Conservation (phyloP, 53 echinoderm and acorn worm genomes). For the Luidia sarsii region DNA sequence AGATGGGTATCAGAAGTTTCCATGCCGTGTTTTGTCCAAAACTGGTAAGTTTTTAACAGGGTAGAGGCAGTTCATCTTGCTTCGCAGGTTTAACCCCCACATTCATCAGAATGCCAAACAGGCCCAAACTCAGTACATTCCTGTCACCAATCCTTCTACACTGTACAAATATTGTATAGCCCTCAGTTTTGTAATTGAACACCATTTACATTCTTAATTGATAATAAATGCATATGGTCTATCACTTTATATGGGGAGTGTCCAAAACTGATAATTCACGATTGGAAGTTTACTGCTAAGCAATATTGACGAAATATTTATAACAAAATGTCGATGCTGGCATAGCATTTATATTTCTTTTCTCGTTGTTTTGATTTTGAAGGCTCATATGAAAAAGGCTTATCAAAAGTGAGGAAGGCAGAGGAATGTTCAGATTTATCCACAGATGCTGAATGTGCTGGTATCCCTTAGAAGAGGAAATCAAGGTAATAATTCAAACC, state of each 20-base stretch:
- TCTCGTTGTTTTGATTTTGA: background rate
- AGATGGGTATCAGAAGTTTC: constrained; percentile 22
- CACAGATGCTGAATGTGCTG: constrained; percentile 27
- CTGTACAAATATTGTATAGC: constrained; percentile 1
- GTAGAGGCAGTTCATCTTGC: background rate
- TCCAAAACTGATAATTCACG: constrained; percentile 1
- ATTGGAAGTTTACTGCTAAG: background rate
- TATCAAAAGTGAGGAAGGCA: constrained; percentile 29
- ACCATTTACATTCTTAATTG: background rate
- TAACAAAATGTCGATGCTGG: background rate
- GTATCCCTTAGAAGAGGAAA: constrained; percentile 24
- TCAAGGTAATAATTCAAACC: constrained; percentile 24
- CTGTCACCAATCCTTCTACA: background rate
- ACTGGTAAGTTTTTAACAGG: constrained; percentile 21
- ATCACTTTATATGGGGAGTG: background rate
- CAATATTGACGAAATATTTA: background rate
- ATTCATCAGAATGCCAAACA: background rate
- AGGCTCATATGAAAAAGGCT: constrained; percentile 31
- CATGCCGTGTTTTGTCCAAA: constrained; percentile 34
- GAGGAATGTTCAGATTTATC: constrained; percentile 16
- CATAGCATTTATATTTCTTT: background rate
- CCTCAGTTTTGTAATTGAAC: background rate
- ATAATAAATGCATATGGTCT: background rate
- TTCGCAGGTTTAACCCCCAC: constrained; percentile 2
- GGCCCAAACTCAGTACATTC: too few relatives aligned